Base-by-base conservation (phyloP, 1,140 invertebrate species). In the Ostrea denselamellosa region DNA sequence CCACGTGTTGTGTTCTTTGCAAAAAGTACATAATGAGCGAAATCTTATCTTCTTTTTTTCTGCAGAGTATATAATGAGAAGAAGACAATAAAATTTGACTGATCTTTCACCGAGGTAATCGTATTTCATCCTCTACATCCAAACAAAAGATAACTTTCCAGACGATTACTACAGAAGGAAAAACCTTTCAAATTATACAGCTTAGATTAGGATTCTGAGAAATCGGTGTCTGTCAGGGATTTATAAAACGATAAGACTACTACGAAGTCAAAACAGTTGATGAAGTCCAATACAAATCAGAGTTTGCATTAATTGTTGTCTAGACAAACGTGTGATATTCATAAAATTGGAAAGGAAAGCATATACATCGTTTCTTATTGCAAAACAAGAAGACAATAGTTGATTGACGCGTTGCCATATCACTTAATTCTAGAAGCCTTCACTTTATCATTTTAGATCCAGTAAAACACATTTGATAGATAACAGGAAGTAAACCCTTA, bases 381-480 rank as follows among this genome's bases (percentile, higher is more conserved):
- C 68, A 71, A 71, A 71, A 71, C 68, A 71, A 71, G 68, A 71
- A 71, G 28, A 71, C 68, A 71, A 71, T 71, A 71, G 22, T 9
- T 71, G 68, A 71, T 71, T 71, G 68, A 71, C 68, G 28, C 9
- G 68, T 71, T 71, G 22, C 68, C 22, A 25, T 25, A 71, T 71
- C 68, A 28, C 25, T 71, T 28, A 9, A 71, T 71, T 28, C 68
- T 25, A 71, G 68, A 22, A 71, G 68, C 68, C 68, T 71, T 71
- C 22, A 9, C 68, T 71, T 22, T 1, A 71, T 71, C 25, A 71
- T 71, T 71, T 25, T 34, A 28, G 68, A 71, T 71, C 68, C 68
- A 25, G 25, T 71, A 71, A 71, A 71, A 71, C 68, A 71, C 68
- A 71, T 71, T 34, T 28, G 22, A 71, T 28, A 71, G 68, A 28